Evolutionary conservation across 64 coral and sea anemone genomes (phyloP).

Genomic region (Stylophora pistillata): DNA sequence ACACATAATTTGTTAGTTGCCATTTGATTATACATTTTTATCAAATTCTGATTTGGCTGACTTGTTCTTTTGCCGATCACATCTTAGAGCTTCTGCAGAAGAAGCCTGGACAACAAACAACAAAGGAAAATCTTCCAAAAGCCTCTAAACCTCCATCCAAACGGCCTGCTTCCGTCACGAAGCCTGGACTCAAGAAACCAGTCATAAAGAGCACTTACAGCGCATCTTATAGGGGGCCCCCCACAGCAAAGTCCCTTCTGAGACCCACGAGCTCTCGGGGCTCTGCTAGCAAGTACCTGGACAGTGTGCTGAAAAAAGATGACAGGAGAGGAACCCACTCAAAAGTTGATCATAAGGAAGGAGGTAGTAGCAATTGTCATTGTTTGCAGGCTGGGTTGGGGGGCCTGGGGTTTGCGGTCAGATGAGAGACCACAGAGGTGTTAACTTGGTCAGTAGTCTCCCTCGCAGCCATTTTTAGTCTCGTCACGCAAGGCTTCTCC

Average conservation of each 20-base stretch:
- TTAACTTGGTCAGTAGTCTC: too few relatives aligned
- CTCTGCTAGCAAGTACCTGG: slow-evolving; percentile 8
- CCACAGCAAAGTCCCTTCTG: slow-evolving; percentile 4
- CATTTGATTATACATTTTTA: not conserved
- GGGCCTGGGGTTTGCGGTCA: too few relatives aligned
- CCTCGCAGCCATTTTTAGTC: too few relatives aligned
- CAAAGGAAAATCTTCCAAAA: not conserved
- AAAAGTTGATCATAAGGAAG: not conserved
- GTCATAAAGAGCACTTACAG: slow-evolving; percentile 17
- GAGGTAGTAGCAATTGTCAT: not conserved
- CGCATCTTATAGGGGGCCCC: not conserved
- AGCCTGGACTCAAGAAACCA: not conserved
- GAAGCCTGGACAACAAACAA: not conserved
- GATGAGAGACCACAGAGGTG: too few relatives aligned
- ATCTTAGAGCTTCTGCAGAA: not conserved
- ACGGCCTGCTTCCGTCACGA: not conserved
- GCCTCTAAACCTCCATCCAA: not conserved
- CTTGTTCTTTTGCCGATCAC: not conserved
- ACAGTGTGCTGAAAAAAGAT: slow-evolving; percentile 7
- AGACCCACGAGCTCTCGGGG: not conserved
- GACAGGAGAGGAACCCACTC: not conserved
- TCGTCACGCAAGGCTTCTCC: too few relatives aligned
- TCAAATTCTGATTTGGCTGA: not conserved
- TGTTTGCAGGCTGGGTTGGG: too few relatives aligned
- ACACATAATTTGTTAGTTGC: not conserved